phyloP scores from a whole-genome alignment of 1,140 invertebrate genomes.

The Bacillus rossius region DNA sequence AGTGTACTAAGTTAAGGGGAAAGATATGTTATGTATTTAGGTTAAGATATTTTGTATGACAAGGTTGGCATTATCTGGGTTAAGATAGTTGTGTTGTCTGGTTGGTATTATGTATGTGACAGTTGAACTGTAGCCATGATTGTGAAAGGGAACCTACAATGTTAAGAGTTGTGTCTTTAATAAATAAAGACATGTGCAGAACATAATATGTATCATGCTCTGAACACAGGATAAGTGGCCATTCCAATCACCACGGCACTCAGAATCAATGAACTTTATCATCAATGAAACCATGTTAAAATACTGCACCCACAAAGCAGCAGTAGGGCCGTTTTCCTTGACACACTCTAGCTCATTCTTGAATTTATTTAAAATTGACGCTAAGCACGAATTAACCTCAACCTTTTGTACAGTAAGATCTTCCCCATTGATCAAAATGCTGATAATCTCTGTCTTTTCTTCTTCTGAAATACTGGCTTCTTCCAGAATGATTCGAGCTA shows the following conservation, averaged over 20 bases:
- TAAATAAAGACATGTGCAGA: no score
- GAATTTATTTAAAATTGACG: not conserved
- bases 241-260: conserved; percentile 39
- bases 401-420: not conserved
- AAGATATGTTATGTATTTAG: no score
- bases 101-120: no score
- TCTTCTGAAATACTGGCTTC: not conserved
- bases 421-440: not conserved
- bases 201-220: no score
- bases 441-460: not conserved
- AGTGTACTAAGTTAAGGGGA: no score
- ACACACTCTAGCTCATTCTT: not conserved
- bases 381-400: not conserved
- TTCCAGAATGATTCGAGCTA: not conserved
- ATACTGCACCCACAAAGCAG: conserved; percentile 38
- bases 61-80: no score
- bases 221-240: conserved; percentile 34
- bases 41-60: no score
- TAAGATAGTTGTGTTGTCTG: no score
- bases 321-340: not conserved
- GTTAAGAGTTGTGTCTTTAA: no score
- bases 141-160: no score
- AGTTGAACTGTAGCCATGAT: no score
- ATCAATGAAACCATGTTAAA: conserved; percentile 34
- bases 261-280: conserved; percentile 35